Evolutionary conservation across 1,140 invertebrate genomes (phyloP).

Genomic region (Hydropsyche tenuis): DNA sequence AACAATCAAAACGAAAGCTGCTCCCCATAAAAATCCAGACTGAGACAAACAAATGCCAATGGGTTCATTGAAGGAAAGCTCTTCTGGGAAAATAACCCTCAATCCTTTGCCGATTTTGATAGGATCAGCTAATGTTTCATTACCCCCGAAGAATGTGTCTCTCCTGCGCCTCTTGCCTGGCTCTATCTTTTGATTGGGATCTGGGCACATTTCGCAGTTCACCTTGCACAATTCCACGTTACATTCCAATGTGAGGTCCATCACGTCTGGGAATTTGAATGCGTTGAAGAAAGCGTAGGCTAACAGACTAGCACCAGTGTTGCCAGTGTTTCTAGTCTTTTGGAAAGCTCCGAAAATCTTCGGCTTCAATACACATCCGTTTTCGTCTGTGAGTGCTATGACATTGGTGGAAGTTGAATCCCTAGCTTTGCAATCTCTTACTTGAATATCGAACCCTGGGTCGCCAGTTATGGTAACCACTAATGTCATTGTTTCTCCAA

Average conservation of each 20-base stretch:
- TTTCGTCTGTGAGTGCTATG: conserved; percentile 75
- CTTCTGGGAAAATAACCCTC: conserved; percentile 71
- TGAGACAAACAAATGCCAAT: conserved; percentile 58
- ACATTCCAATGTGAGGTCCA: conserved; percentile 85
- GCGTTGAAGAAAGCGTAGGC: conserved; percentile 84
- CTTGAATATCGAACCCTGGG: conserved; percentile 79
- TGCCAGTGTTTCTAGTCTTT: conserved; percentile 76
- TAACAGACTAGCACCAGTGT: conserved; percentile 76
- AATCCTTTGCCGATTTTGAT: conserved; percentile 68
- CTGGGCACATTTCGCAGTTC: conserved; percentile 76
- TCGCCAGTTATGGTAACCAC: conserved; percentile 83
- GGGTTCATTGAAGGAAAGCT: conserved; percentile 57
- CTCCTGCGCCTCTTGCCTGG: conserved; percentile 66
- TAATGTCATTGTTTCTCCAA: conserved; percentile 82
- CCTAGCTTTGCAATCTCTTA: conserved; percentile 77
- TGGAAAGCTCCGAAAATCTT: conserved; percentile 85
- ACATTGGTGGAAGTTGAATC: conserved; percentile 70
- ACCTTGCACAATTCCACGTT: conserved; percentile 85
- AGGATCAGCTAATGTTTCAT: conserved; percentile 63
- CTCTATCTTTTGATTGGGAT: conserved; percentile 71
- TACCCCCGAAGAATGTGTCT: conserved; percentile 58
- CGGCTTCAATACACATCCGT: conserved; percentile 81
- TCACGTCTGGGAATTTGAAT: conserved; percentile 88
- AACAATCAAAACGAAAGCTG: conserved; percentile 54
- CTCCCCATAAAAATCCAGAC: conserved; percentile 58